phyloP scores from a whole-genome alignment of 2,888 invertebrate species.

The Oscheius sp. region DNA sequence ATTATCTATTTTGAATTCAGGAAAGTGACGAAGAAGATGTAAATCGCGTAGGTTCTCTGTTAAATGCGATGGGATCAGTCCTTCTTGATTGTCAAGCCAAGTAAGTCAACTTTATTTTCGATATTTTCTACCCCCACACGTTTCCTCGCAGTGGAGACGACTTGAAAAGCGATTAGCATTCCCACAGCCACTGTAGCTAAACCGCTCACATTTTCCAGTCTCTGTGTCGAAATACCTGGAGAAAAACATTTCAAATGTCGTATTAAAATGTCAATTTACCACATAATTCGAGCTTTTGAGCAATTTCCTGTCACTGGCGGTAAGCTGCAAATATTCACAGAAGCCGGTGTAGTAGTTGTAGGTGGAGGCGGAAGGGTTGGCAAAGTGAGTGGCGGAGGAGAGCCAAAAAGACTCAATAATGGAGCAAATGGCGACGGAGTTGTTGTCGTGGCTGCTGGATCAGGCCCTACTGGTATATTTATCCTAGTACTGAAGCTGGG shows the following conservation, averaged over 20 bases:
- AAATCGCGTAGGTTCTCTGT: conserved; percentile 41
- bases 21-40: conserved; percentile 47
- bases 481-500: conserved; percentile 1
- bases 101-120: conserved; percentile 33
- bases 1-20: conserved; percentile 37
- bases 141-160: conserved; percentile 47
- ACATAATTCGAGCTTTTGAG: conserved; percentile 52
- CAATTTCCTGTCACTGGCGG: conserved; percentile 57
- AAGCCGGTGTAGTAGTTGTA: conserved; percentile 22
- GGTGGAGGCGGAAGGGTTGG: conserved; percentile 43
- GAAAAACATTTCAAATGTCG: neutral
- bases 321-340: conserved; percentile 39
- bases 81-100: conserved; percentile 48
- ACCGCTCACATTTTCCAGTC: conserved; percentile 49
- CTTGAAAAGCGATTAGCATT: conserved; percentile 53
- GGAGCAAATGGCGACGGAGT: conserved; percentile 45
- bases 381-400: conserved; percentile 37
- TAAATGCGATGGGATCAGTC: conserved; percentile 47
- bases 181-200: conserved; percentile 56
- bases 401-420: conserved; percentile 41
- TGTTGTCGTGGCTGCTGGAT: conserved; percentile 17
- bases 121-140: conserved; percentile 29
- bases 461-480: conserved; percentile 14
- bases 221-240: conserved; percentile 55
- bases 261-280: conserved; percentile 29